Percentiles rank a stretch among this genome's conserved stretches.
phyloP scores from a whole-genome alignment of 2,113 vertebrate species.

The Malurus cyaneus region DNA sequence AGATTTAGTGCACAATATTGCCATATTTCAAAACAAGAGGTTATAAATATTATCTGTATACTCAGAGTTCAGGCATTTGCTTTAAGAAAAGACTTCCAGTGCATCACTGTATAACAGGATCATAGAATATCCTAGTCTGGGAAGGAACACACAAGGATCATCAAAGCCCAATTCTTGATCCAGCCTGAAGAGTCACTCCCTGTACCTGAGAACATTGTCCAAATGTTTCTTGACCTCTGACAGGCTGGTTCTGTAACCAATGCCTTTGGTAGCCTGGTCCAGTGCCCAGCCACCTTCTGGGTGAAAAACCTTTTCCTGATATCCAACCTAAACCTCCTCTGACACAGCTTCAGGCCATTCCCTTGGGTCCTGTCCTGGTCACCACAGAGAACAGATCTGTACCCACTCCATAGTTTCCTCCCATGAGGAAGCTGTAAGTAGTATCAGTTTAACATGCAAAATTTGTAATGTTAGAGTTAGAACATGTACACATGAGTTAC shows the following conservation, averaged over 20 bases:
- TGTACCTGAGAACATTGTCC: fast-evolving
- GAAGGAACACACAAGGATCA: neutral
- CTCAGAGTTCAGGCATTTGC: neutral
- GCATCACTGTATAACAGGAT: neutral
- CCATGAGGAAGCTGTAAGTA: neutral
- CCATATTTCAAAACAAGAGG: neutral
- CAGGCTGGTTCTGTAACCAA: neutral
- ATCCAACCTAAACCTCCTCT: neutral
- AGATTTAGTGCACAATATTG: neutral
- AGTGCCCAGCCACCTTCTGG: fast-evolving
- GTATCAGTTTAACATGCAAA: neutral
- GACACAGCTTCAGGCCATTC: neutral
- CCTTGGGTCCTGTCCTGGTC: neutral
- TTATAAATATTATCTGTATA: neutral
- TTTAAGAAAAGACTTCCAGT: neutral
- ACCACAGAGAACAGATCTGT: neutral
- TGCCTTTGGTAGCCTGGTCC: neutral
- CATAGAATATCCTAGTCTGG: neutral
- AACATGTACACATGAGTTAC: neutral
- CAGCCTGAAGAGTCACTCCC: neutral
- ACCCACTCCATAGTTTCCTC: neutral
- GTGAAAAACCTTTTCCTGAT: neutral
- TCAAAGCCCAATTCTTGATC: neutral
- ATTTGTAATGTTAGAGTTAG: neutral
- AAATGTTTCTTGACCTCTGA: neutral